Evolutionary conservation across 2,113 vertebrate species (phyloP), one percentile per base, ranked within the genome.

Genomic region (Pangasianodon gigas): DNA sequence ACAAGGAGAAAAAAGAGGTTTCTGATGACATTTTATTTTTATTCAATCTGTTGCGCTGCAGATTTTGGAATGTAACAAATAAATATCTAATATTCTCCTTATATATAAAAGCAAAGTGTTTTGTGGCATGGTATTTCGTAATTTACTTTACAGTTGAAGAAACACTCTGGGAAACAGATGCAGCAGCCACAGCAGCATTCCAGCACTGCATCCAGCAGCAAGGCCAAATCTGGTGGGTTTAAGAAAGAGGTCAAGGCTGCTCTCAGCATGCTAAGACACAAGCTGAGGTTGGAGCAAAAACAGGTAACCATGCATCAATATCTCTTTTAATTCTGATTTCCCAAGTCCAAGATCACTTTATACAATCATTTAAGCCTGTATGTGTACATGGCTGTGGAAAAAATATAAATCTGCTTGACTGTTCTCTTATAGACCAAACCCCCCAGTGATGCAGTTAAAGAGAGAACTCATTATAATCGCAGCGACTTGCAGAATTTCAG

Each of bases 231-330:
- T 95, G 92, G 52, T 91, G 85, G 92, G 92, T 95, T 90, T 94
- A 88, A 84, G 7, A 96, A 93, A 60, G 91, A 95, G 89, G 93
- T 94, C 89, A 95, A 93, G 46, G 95, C 94, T 91, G 90, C 95
- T 80, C 93, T 92, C 32, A 92, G 86, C 69, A 82, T 89, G 54
- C 90, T 93, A 89, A 93, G 94, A 94, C 89, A 95, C 51, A 92
- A 88, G 84, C 80, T 90, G 11, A 84, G 89, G 24, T 74, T 90
- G 8, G 82, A 71, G 84, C 87, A 88, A 77, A 92, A 87, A 52
- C 89, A 83, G 87, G 91, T 91, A 48, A 60, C 11, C 44, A 46
- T 13, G 11, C 56, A 71, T 62, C 37, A 48, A 74, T 24, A 84
- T 58, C 51, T 37, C 37, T 67, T 37, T 51, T 16, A 67, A 48